A percentile compares a stretch with the other conserved stretches of the same genome.
Conservation (phyloP, 2,888 invertebrate species). For the Linnaemya vulpina region DNA sequence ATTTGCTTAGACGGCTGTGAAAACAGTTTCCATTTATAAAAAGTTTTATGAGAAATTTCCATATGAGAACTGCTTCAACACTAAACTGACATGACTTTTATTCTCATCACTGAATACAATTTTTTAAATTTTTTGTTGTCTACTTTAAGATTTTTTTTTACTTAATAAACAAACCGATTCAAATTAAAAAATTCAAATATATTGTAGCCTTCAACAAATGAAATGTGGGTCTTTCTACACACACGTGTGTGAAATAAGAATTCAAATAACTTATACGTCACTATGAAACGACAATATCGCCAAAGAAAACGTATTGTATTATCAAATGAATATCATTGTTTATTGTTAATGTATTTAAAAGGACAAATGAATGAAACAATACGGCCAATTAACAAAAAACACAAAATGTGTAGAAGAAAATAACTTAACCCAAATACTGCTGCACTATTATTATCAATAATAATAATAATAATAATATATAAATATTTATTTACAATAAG, state of each 20-base stretch:
- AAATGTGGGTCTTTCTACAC: too few relatives aligned
- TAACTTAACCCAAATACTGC: slow-evolving; percentile 47
- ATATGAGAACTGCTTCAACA: too few relatives aligned
- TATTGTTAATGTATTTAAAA: slow-evolving; percentile 35
- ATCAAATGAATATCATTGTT: slow-evolving; percentile 33
- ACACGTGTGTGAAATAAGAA: slow-evolving; percentile 15
- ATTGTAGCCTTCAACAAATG: too few relatives aligned
- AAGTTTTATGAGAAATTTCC: too few relatives aligned
- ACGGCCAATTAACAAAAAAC: not conserved
- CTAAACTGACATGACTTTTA: too few relatives aligned
- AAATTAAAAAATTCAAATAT: too few relatives aligned
- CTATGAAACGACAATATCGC: slow-evolving; percentile 16
- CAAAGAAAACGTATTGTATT: slow-evolving; percentile 10
- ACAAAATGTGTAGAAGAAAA: not conserved
- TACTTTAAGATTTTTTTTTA: too few relatives aligned
- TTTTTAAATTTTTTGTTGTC: too few relatives aligned
- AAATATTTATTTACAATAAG: slow-evolving; percentile 28
- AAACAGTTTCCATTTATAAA: too few relatives aligned
- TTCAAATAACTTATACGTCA: slow-evolving; percentile 40
- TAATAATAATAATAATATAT: slow-evolving; percentile 23
- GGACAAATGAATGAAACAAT: slow-evolving; percentile 27
- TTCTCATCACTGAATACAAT: too few relatives aligned
- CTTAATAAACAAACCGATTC: too few relatives aligned
- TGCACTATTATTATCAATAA: slow-evolving; percentile 21
- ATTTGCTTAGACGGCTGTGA: too few relatives aligned